Evolutionary conservation across 2,797 vertebrate genomes (phyloP).

Genomic region (Champsocephalus gunnari): DNA sequence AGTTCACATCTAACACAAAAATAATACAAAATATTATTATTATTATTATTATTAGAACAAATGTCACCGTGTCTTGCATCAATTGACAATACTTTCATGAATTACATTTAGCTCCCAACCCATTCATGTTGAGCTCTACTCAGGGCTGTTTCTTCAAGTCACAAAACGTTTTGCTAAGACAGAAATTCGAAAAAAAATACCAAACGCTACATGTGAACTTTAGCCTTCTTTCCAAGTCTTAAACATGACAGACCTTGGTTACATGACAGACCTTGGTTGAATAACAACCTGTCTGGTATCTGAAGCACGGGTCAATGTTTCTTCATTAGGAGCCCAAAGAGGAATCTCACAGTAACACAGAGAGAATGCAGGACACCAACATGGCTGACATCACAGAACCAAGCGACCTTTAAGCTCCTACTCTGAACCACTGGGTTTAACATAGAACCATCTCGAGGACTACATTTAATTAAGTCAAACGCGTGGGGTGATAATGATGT

Average conservation of each 20-base stretch:
- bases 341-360: slow-evolving; percentile 70
- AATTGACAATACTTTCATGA: slow-evolving; percentile 12
- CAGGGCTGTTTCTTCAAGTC: neutral
- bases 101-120: neutral
- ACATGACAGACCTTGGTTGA: slow-evolving; percentile 3
- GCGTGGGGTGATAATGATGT: neutral
- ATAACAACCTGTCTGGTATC: slow-evolving; percentile 30
- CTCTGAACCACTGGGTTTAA: neutral
- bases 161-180: neutral
- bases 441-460: neutral
- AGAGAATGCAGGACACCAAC: slow-evolving; percentile 34
- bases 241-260: slow-evolving; percentile 5
- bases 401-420: neutral
- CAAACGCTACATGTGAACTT: neutral
- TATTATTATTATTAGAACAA: neutral
- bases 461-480: neutral
- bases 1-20: no score
- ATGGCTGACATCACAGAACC: neutral
- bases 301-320: slow-evolving; percentile 22
- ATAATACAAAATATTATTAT: no score
- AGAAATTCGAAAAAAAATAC: slow-evolving; percentile 1
- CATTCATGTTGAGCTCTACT: neutral
- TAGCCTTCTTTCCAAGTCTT: neutral
- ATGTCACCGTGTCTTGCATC: neutral
- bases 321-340: slow-evolving; percentile 63